Evolutionary conservation across 2,888 invertebrate genomes (phyloP), one percentile per base, ranked within the genome.

Genomic region (Stenurella melanura): DNA sequence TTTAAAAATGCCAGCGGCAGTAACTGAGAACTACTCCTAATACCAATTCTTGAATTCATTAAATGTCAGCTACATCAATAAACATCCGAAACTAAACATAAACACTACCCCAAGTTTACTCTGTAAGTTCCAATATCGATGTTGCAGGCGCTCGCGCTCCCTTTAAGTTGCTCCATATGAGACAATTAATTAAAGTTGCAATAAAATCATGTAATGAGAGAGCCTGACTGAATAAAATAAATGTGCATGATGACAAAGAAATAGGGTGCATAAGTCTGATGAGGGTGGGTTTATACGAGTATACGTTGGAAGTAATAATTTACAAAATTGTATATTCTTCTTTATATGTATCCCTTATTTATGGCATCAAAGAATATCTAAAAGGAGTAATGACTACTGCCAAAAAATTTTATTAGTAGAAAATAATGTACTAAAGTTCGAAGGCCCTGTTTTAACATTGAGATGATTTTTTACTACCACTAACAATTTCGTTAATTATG

Each of bases 141-240:
- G 60, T 60, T 70, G 60, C 60, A 15, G 1, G 26, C 15, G 38
- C 34, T 56, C 18, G 26, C 19, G 38, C 34, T 56, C 18, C 26
- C 69, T 34, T 57, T 34, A 57, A 69, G 58, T 56, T 18, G 63
- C 64, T 72, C 69, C 50, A 73, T 73, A 68, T 56, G 60, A 66
- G 69, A 73, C 75, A 70, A 77, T 77, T 75, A 75, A 77, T 79
- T 79, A 68, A 69, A 77, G 71, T 79, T 68, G 75, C 69, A 79
- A 77, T 75, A 72, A 79, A 77, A 77, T 50, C 50, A 42, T 74
- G 73, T 78, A 78, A 78, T 73, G 58, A 67, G 70, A 78, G 67
- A 67, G 26, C 50, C 17, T 30, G 71, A 21, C 38, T 42, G 17
- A 30, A 72, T 72, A 63, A 63, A 30, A 72, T 72, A 63, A 63